These are phyloP conservation scores for Podarcis muralis DNA, from an alignment of 2,113 vertebrate species.

Conservation along the genomic window DNA sequence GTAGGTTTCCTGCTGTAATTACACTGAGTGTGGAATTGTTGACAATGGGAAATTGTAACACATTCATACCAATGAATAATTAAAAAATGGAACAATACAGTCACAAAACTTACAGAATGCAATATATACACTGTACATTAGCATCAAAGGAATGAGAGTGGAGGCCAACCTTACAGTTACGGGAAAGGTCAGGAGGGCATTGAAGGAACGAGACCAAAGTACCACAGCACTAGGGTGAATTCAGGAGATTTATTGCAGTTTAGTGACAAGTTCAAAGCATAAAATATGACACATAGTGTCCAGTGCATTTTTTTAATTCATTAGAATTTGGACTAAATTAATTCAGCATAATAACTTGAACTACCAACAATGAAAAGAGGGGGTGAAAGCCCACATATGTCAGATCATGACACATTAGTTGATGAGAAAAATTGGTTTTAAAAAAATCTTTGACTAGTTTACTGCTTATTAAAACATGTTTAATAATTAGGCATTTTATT, in stretches of 20 bases:
- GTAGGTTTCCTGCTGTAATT: background rate
- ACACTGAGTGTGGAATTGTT: background rate
- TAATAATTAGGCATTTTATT: constrained; percentile 9
- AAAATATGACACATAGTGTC: constrained; percentile 24
- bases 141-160: background rate
- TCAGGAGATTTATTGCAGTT: constrained; percentile 62
- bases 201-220: constrained; percentile 29
- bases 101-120: constrained; percentile 37
- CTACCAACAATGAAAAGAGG: constrained; percentile 5
- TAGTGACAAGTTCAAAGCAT: constrained; percentile 66
- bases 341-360: background rate
- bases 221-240: constrained; percentile 45
- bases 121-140: background rate
- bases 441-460: background rate
- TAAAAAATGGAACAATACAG: constrained; percentile 31
- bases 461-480: constrained; percentile 9
- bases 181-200: constrained; percentile 1
- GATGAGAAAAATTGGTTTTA: background rate
- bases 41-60: constrained; percentile 39
- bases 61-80: background rate
- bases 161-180: constrained; percentile 27
- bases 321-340: constrained; percentile 33
- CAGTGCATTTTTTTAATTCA: constrained; percentile 1
- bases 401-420: constrained; percentile 41
- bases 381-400: background rate